phyloP scores from a whole-genome alignment of 2,797 vertebrate species.

The Thripadectes ignobilis region DNA sequence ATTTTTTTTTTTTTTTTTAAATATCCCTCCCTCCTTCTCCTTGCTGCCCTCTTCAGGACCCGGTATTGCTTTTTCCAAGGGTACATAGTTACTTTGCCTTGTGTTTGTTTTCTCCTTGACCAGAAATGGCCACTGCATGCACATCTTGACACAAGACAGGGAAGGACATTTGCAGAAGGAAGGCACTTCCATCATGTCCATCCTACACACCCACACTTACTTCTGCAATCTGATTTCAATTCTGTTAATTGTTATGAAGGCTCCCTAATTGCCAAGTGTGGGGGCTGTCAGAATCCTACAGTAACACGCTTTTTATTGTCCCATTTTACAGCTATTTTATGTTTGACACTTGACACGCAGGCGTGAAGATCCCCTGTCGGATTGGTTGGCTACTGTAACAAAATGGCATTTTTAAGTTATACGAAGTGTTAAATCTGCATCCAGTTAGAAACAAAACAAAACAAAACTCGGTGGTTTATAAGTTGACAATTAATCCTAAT shows the following conservation, averaged over 20 bases:
- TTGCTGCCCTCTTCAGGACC: background rate
- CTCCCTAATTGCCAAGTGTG: background rate
- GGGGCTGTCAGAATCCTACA: slow-evolving; percentile 21
- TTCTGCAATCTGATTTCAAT: slow-evolving; percentile 30
- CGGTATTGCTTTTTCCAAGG: background rate
- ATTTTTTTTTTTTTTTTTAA: background rate
- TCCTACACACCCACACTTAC: background rate
- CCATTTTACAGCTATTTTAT: slow-evolving; percentile 43
- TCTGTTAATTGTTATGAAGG: slow-evolving; percentile 51
- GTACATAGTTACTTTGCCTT: background rate
- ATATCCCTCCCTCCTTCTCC: background rate
- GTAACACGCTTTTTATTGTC: slow-evolving; percentile 39
- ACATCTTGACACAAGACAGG: accelerated
- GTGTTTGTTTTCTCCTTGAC: background rate
- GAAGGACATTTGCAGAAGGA: background rate
- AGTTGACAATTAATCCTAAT: slow-evolving; percentile 38
- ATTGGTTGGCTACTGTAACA: slow-evolving; percentile 30
- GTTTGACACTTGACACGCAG: slow-evolving; percentile 47
- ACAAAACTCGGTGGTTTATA: background rate
- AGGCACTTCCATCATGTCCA: background rate
- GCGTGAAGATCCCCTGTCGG: slow-evolving; percentile 4
- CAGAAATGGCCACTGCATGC: background rate
- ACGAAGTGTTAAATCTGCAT: slow-evolving; percentile 39
- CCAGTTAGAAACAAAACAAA: slow-evolving; percentile 57
- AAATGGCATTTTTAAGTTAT: slow-evolving; percentile 52